Percentiles rank a stretch among this genome's conserved stretches.
phyloP scores from a whole-genome alignment of 2,113 vertebrate genomes.

The Natator depressus region DNA sequence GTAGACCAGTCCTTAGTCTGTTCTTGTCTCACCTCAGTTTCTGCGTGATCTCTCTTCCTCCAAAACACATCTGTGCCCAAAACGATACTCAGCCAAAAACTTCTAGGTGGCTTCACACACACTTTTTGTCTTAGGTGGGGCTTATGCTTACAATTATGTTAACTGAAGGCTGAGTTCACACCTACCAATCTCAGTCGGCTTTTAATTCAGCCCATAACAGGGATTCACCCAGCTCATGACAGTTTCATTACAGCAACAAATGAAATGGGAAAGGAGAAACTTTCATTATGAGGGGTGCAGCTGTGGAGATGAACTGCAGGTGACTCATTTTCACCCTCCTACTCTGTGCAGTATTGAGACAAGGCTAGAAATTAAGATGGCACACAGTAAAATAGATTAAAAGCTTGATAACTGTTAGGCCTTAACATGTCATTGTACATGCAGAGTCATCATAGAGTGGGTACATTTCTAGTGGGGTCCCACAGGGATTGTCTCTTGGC shows the following conservation, averaged over 20 bases:
- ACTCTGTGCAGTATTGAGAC: constrained; percentile 8
- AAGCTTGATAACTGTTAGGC: neutral
- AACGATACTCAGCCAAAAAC: neutral
- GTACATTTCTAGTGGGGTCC: neutral
- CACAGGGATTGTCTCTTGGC: neutral
- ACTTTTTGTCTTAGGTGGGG: neutral
- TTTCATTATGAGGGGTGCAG: constrained; percentile 1
- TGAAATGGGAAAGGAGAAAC: constrained; percentile 20
- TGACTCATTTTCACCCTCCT: constrained; percentile 14
- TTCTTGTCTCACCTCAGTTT: no score
- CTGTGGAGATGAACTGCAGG: constrained; percentile 12
- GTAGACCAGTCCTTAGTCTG: no score
- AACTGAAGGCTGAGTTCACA: neutral
- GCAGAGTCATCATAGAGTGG: neutral
- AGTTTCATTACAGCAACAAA: neutral
- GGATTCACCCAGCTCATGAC: neutral
- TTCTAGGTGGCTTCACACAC: neutral
- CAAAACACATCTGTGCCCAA: no score
- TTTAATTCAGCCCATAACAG: neutral
- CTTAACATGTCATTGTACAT: neutral
- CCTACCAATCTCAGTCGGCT: neutral
- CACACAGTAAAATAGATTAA: neutral
- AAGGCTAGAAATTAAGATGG: neutral
- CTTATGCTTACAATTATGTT: neutral
- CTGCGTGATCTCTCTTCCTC: no score